These are phyloP conservation scores for Cryptoblepharus egeriae DNA, from an alignment of 2,797 vertebrate genomes.

Conservation along the genomic window DNA sequence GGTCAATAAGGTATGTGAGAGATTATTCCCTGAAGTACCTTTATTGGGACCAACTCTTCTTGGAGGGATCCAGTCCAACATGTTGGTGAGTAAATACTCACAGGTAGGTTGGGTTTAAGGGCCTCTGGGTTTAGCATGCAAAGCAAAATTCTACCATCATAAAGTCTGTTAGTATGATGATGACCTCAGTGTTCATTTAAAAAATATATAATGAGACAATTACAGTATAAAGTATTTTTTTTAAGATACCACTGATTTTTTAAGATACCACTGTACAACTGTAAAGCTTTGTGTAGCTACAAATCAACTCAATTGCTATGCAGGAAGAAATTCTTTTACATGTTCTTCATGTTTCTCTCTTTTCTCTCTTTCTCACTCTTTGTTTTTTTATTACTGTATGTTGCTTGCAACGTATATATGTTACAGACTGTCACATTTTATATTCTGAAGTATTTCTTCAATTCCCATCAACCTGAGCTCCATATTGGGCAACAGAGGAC, in stretches of 20 bases:
- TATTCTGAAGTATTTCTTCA: constrained; percentile 76
- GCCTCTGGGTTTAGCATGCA: constrained; percentile 59
- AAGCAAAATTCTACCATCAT: constrained; percentile 34
- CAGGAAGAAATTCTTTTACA: constrained; percentile 73
- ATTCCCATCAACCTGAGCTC: constrained; percentile 73
- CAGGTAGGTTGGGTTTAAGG: constrained; percentile 74
- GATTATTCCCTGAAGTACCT: constrained; percentile 65
- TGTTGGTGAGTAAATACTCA: constrained; percentile 72
- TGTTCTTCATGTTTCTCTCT: constrained; percentile 79
- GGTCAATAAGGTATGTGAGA: constrained; percentile 63
- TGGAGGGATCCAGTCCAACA: constrained; percentile 68
- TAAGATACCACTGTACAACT: constrained; percentile 54
- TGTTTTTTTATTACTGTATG: constrained; percentile 71
- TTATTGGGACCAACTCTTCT: constrained; percentile 68
- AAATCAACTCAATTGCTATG: constrained; percentile 52
- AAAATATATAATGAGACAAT: constrained; percentile 50
- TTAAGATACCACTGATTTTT: constrained; percentile 44
- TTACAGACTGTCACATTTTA: constrained; percentile 80
- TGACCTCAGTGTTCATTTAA: constrained; percentile 41
- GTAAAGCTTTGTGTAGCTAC: constrained; percentile 63
- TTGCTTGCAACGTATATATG: constrained; percentile 75
- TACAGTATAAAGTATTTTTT: constrained; percentile 38
- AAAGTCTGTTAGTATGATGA: constrained; percentile 39
- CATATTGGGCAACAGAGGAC: constrained; percentile 73
- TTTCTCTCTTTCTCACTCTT: constrained; percentile 75